phyloP scores from a whole-genome alignment of 2,888 invertebrate species.

The Mythimna ferrago region DNA sequence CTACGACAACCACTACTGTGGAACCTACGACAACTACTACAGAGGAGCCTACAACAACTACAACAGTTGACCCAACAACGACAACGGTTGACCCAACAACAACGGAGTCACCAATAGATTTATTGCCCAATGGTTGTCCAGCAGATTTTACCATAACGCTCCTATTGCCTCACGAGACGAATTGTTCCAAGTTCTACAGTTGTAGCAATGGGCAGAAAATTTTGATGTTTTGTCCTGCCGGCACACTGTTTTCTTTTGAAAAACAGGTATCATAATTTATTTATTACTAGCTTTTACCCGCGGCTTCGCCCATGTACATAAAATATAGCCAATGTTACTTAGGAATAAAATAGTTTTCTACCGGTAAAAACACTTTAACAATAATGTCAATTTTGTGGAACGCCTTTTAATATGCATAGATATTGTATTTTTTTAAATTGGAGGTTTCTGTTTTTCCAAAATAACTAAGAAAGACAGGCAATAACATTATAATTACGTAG shows the following conservation, averaged over 20 bases:
- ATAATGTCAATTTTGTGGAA: too few species aligned
- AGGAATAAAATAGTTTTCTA: too few species aligned
- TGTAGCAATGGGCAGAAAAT: slow-evolving; percentile 57
- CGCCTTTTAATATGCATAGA: too few species aligned
- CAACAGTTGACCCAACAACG: slow-evolving; percentile 3
- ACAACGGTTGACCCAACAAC: slow-evolving; percentile 1
- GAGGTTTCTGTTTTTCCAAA: too few species aligned
- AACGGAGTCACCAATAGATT: slow-evolving; percentile 15
- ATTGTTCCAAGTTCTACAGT: slow-evolving; percentile 63
- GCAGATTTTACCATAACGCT: slow-evolving; percentile 42
- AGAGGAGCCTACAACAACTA: background rate
- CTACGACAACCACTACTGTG: background rate
- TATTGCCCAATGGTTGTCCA: slow-evolving; percentile 60
- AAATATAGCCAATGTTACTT: too few species aligned
- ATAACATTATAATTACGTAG: too few species aligned
- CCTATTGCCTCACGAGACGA: slow-evolving; percentile 55
- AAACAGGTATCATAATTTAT: slow-evolving; percentile 10
- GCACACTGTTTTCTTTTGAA: slow-evolving; percentile 36
- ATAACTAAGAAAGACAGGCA: too few species aligned
- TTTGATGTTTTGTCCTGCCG: slow-evolving; percentile 39
- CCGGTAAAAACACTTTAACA: too few species aligned
- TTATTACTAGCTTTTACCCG: too few species aligned
- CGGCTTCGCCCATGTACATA: too few species aligned
- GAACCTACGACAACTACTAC: too few species aligned
- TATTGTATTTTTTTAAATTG: too few species aligned